Percentiles rank a stretch among this genome's conserved stretches.
Evolutionary conservation across 2,797 vertebrate species (phyloP).

Genomic region (Melanotaenia nigrans): DNA sequence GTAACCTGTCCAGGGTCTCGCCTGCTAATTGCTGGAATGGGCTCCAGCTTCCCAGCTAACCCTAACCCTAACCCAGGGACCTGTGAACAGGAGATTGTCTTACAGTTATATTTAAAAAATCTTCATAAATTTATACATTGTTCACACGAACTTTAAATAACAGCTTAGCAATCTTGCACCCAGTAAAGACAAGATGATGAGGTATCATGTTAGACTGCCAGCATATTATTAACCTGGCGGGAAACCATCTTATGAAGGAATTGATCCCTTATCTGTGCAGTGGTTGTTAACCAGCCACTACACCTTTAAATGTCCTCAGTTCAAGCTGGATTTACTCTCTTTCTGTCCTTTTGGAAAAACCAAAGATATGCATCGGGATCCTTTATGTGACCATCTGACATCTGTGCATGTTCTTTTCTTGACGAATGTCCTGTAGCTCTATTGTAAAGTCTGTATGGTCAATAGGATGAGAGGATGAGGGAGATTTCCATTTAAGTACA

Average conservation of each 20-base stretch:
- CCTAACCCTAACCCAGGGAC: no score
- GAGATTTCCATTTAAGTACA: constrained; percentile 64
- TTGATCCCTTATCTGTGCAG: background rate
- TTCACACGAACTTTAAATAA: background rate
- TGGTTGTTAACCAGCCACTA: background rate
- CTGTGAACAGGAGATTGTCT: no score
- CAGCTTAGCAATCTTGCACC: background rate
- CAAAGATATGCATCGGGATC: constrained; percentile 14
- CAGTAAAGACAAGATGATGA: background rate
- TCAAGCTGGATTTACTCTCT: constrained; percentile 8
- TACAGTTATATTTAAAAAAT: background rate
- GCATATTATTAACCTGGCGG: background rate
- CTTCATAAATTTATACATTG: background rate
- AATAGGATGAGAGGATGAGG: constrained; percentile 46
- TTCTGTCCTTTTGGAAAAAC: background rate
- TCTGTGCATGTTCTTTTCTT: background rate
- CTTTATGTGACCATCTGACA: constrained; percentile 5
- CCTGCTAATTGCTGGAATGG: no score
- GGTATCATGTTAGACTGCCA: background rate
- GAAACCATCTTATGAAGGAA: background rate
- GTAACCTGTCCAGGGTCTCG: no score
- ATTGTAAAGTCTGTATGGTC: constrained; percentile 29
- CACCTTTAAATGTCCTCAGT: constrained; percentile 13
- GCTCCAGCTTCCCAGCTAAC: no score
- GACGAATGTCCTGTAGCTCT: constrained; percentile 24